phyloP scores from a whole-genome alignment of 2,888 invertebrate species.

The Cryptus viduatorius region DNA sequence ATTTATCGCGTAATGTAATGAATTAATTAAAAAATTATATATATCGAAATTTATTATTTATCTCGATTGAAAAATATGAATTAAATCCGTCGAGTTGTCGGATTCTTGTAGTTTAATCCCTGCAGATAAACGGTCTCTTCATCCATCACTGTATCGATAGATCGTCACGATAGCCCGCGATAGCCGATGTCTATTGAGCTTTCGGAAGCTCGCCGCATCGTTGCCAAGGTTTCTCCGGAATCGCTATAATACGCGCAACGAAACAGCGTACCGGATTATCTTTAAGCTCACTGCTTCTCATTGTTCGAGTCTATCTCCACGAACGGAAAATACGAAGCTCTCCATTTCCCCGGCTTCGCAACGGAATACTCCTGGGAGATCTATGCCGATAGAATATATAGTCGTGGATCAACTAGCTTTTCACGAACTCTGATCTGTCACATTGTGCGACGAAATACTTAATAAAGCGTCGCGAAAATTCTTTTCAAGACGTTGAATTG shows the following conservation, averaged over 20 bases:
- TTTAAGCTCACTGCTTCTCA: conserved; percentile 56
- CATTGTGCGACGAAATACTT: conserved; percentile 27
- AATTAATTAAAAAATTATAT: too few species aligned
- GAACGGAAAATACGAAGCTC: conserved; percentile 13
- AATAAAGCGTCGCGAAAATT: conserved; percentile 52
- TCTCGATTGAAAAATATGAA: not conserved
- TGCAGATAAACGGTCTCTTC: not conserved
- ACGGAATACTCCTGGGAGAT: conserved; percentile 29
- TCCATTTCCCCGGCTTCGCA: not conserved
- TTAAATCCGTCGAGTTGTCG: not conserved
- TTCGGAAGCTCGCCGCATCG: not conserved
- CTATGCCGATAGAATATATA: conserved; percentile 17
- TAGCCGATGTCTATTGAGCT: not conserved
- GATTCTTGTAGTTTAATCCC: not conserved
- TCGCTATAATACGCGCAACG: conserved; percentile 10
- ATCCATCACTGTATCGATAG: not conserved
- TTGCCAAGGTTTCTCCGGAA: conserved; percentile 33
- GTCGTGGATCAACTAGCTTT: conserved; percentile 38
- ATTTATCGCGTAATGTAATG: too few species aligned
- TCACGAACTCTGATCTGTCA: conserved; percentile 37
- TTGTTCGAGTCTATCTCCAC: conserved; percentile 15
- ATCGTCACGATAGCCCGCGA: not conserved
- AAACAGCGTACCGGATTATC: conserved; percentile 46
- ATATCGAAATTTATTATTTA: not conserved
- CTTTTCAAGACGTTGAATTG: conserved; percentile 50